These are phyloP conservation scores for Cephalopholis sonnerati DNA, from an alignment of 2,113 vertebrate species.

Conservation along the genomic window DNA sequence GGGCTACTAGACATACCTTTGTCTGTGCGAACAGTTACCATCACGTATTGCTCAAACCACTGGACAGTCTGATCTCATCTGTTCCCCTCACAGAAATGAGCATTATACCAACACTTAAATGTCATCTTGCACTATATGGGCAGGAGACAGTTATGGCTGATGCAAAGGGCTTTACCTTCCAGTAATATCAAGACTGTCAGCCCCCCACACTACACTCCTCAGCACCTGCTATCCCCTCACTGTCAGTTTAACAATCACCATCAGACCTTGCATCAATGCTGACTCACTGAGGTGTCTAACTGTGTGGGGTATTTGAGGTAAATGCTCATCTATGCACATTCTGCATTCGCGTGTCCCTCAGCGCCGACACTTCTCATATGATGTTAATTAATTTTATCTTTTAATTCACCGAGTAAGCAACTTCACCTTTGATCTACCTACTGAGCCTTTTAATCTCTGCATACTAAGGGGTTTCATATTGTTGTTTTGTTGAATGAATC, in stretches of 20 bases:
- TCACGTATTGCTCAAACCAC: conserved; percentile 54
- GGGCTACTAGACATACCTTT: background rate
- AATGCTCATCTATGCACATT: background rate
- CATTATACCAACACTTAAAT: conserved; percentile 63
- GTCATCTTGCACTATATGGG: conserved; percentile 57
- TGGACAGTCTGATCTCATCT: conserved; percentile 67
- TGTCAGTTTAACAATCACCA: conserved; percentile 60
- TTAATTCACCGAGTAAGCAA: background rate
- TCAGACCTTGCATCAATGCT: conserved; percentile 51
- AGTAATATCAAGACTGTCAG: conserved; percentile 75
- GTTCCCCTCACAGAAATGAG: conserved; percentile 52
- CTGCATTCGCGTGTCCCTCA: conserved; percentile 1
- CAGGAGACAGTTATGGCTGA: conserved; percentile 40
- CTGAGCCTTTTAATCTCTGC: conserved; percentile 40
- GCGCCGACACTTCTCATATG: conserved; percentile 8
- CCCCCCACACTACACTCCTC: conserved; percentile 32
- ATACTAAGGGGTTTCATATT: conserved; percentile 65
- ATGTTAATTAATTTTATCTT: background rate
- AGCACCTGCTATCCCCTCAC: conserved; percentile 53
- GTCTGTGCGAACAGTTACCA: background rate
- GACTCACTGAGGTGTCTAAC: conserved; percentile 70
- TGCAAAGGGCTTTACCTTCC: conserved; percentile 62
- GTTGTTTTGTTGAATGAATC: conserved; percentile 80
- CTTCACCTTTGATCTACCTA: conserved; percentile 52
- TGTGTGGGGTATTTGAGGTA: conserved; percentile 26